Evolutionary conservation across 2,113 vertebrate species (phyloP).

Genomic region (Stictonetta naevosa): DNA sequence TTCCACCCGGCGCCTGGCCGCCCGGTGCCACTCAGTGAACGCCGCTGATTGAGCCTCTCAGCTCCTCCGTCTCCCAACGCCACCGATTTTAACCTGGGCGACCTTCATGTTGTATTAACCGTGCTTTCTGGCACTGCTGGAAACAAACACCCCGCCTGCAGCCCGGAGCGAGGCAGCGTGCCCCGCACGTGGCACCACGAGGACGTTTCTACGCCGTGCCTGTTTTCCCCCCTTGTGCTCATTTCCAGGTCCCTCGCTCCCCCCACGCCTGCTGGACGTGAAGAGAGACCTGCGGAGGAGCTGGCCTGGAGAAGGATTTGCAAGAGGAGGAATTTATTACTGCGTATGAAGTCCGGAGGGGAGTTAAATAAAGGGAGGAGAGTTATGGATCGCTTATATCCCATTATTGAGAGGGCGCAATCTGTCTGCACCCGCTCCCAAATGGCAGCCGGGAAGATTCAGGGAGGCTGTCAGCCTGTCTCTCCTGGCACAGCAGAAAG

Average conservation of each 20-base stretch:
- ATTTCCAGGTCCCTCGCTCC: neutral
- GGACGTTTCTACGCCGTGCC: neutral
- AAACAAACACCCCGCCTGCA: neutral
- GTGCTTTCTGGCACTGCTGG: neutral
- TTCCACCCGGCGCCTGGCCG: neutral
- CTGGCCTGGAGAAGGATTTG: neutral
- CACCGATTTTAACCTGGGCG: neutral
- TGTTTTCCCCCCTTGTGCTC: neutral
- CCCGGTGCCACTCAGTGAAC: neutral
- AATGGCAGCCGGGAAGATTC: neutral
- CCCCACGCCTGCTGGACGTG: neutral
- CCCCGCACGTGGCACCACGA: neutral
- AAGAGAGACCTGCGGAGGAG: fast-evolving
- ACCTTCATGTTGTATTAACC: neutral
- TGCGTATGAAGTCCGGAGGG: neutral
- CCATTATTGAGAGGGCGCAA: neutral
- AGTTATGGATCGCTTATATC: constrained; percentile 18
- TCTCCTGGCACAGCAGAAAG: neutral
- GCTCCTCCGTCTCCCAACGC: neutral
- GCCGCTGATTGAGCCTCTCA: neutral
- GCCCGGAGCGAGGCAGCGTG: neutral
- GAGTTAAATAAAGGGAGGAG: neutral
- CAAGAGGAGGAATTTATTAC: neutral
- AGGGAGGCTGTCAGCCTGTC: constrained; percentile 4
- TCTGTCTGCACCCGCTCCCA: neutral